Percentiles rank a stretch among this genome's conserved stretches.
phyloP scores from a whole-genome alignment of 1,140 invertebrate species.

The Drosophila ohnishii region DNA sequence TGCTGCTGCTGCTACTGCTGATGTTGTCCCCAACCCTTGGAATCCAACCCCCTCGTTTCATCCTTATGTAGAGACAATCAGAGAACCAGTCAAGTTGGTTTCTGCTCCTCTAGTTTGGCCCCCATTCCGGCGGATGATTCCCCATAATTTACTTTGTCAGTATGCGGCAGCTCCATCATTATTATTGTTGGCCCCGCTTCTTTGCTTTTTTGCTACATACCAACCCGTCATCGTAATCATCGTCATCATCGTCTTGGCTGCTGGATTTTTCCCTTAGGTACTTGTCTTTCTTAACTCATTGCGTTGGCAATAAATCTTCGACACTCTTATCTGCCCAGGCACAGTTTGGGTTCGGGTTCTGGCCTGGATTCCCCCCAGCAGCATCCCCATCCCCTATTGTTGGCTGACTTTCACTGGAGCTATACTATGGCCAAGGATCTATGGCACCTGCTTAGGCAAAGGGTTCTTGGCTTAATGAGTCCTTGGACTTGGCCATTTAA shows the following conservation, averaged over 20 bases:
- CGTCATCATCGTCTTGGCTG: slow-evolving; percentile 34
- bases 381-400: neutral
- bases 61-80: slow-evolving; percentile 48
- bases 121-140: slow-evolving; percentile 59
- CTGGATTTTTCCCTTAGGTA: slow-evolving; percentile 69
- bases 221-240: slow-evolving; percentile 68
- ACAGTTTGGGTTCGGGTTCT: slow-evolving; percentile 53
- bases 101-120: slow-evolving; percentile 17
- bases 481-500: slow-evolving; percentile 32
- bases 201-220: slow-evolving; percentile 45
- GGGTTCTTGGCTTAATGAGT: slow-evolving; percentile 61
- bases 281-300: slow-evolving; percentile 83
- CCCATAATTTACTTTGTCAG: slow-evolving; percentile 82
- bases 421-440: slow-evolving; percentile 37
- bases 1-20: slow-evolving; percentile 31
- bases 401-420: slow-evolving; percentile 26
- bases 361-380: neutral
- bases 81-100: slow-evolving; percentile 52
- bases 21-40: slow-evolving; percentile 9
- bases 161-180: slow-evolving; percentile 80
- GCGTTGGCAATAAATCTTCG: slow-evolving; percentile 82
- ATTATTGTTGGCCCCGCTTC: slow-evolving; percentile 64
- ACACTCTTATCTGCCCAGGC: slow-evolving; percentile 72
- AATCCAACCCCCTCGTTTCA: neutral
- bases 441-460: slow-evolving; percentile 70